Conservation (phyloP, 2,797 vertebrate genomes). For the Syngnathus acus region DNA sequence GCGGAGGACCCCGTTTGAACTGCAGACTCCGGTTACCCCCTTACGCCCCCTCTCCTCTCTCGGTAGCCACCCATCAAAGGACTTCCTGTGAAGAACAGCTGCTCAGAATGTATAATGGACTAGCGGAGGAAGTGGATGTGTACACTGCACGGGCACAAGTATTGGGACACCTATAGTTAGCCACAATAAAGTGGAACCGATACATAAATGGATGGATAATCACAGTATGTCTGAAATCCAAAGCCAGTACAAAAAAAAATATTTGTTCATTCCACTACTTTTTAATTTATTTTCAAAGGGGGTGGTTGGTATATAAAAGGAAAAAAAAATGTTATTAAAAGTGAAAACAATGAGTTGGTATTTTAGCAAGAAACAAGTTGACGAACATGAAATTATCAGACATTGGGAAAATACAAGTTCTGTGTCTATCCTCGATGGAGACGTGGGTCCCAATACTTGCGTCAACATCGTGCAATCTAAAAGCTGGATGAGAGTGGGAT, state of each 20-base stretch:
- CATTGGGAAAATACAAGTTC: not conserved
- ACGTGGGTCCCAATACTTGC: not conserved
- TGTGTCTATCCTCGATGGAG: not conserved
- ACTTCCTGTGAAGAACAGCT: constrained; percentile 62
- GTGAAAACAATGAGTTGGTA: no score
- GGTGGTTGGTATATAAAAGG: no score
- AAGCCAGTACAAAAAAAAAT: no score
- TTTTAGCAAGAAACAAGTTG: no score
- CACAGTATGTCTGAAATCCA: no score
- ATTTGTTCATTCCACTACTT: no score
- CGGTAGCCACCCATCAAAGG: constrained; percentile 52
- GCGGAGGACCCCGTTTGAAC: constrained; percentile 54
- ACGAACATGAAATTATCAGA: not conserved
- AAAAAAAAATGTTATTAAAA: no score
- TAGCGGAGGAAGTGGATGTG: constrained; percentile 17
- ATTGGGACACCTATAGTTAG: constrained; percentile 21
- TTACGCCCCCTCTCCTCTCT: not conserved
- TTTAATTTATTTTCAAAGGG: no score
- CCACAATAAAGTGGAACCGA: constrained; percentile 27
- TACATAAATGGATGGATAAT: no score
- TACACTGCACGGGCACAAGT: not conserved
- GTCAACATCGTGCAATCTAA: not conserved
- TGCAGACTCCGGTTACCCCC: constrained; percentile 39
- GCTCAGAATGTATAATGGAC: constrained; percentile 61
- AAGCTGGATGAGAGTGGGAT: not conserved